Evolutionary conservation across 2,797 vertebrate genomes (phyloP).

Genomic region (Arctocebus calabarensis): DNA sequence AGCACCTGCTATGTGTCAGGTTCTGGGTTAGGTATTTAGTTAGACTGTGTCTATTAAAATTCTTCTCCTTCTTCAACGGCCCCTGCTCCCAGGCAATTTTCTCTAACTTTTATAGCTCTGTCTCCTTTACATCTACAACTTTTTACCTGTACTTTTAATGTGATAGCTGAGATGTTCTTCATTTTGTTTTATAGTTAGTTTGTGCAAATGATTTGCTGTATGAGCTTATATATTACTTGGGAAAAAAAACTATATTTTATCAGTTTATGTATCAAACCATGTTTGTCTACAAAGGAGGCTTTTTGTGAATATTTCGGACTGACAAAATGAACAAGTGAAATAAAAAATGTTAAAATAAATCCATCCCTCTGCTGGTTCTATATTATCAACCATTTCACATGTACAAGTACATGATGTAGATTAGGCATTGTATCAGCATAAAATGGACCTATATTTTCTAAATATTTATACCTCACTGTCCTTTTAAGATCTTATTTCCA

Average conservation of each 20-base stretch:
- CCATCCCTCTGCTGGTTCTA: neutral
- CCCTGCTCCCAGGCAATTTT: neutral
- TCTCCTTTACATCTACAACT: neutral
- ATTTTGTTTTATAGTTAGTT: conserved; percentile 22
- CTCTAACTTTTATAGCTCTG: neutral
- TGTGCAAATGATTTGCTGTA: conserved; percentile 12
- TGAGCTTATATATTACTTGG: neutral
- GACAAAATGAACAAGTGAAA: neutral
- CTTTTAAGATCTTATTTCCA: neutral
- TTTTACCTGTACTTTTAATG: conserved; percentile 39
- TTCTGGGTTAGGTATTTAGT: neutral
- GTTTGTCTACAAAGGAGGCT: neutral
- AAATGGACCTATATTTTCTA: neutral
- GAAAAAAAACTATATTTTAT: neutral
- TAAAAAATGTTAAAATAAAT: neutral
- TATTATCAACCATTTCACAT: neutral
- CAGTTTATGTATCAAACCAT: neutral
- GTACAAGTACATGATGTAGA: neutral
- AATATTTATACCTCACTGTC: neutral
- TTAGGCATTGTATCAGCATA: neutral
- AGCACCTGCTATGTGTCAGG: neutral
- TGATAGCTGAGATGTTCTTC: neutral
- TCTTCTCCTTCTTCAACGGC: neutral
- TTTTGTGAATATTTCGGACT: neutral
- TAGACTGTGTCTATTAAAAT: neutral